Base-by-base conservation (phyloP, 2,797 vertebrate species). In the Enteromius anoplus region DNA sequence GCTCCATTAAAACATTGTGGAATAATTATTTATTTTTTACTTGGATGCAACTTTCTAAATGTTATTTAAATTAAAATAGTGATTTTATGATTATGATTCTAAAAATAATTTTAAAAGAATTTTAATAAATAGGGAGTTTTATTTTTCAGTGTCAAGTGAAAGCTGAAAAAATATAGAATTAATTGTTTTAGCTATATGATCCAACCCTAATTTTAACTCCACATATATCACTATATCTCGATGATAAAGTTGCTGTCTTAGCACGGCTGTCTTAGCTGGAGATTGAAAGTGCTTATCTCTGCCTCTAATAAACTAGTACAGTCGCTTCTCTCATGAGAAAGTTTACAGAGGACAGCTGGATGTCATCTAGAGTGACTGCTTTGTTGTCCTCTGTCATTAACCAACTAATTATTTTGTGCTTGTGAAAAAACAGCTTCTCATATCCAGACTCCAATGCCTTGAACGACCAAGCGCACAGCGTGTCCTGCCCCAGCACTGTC, bases 281-380 rank as follows among this genome's bases (percentile, higher is more conserved):
- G 66, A 78, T 78, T 72, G 40, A 37, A 78, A 45, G 72, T 58
- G 32, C 49, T 49, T 87, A 51, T 23, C 21, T 55, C 65, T 75
- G 70, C 84, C 80, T 81, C 64, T 75, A 70, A 64, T 66, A 87
- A 80, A 80, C 72, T 42, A 53, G 53, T 42, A 84, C 58, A 70
- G 12, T 49, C 19, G 47, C 62, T 79, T 84, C 69, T 19, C 37
- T 53, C 62, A 70, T 70, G 64, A 68, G 72, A 68, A 77, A 55
- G 62, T 83, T 83, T 75, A 77, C 34, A 60, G 71, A 73, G 71
- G 71, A 42, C 79, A 65, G 47, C 34, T 66, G 70, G 58, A 75
- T 75, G 58, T 81, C 60, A 51, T 81, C n/a, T 65, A 32, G 45
- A 62, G 23, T 72, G 34, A 68, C 70, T 19, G 6, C 72, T 75